phyloP scores from a whole-genome alignment of 2,113 vertebrate species.

The Cettia cetti region DNA sequence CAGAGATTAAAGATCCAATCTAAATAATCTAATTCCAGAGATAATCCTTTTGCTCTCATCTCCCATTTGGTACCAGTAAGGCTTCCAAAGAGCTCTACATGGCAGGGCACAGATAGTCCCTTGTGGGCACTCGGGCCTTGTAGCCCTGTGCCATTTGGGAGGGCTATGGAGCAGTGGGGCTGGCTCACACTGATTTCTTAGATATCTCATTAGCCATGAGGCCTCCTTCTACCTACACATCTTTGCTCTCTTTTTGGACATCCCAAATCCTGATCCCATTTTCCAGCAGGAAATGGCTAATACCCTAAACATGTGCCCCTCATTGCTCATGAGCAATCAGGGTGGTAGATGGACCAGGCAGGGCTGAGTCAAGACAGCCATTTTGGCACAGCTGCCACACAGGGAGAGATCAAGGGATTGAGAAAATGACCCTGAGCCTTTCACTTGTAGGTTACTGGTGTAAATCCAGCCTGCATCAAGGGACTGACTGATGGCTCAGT shows the following conservation, averaged over 20 bases:
- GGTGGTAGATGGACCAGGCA: not conserved
- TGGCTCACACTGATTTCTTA: not conserved
- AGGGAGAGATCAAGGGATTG: not conserved
- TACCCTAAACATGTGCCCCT: not conserved
- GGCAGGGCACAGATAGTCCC: not conserved
- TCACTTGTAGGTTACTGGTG: constrained; percentile 22
- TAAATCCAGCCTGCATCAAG: not conserved
- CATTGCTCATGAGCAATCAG: fast-evolving
- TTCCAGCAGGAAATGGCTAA: not conserved
- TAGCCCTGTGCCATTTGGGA: not conserved
- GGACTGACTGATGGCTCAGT: not conserved
- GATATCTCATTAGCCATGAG: not conserved
- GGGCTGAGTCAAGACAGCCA: not conserved
- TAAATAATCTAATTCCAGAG: constrained; percentile 68
- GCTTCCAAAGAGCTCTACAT: not conserved
- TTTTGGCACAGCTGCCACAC: not conserved
- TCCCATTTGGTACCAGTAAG: not conserved
- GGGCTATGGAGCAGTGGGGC: not conserved
- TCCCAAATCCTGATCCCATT: not conserved
- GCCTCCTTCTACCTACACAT: not conserved
- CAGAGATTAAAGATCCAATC: constrained; percentile 54
- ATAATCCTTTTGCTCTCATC: constrained; percentile 54
- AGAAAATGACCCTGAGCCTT: not conserved
- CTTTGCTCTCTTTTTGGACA: not conserved
- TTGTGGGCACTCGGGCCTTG: not conserved